Conservation (phyloP, 2,797 vertebrate genomes). For the Dendrocincla fuliginosa region DNA sequence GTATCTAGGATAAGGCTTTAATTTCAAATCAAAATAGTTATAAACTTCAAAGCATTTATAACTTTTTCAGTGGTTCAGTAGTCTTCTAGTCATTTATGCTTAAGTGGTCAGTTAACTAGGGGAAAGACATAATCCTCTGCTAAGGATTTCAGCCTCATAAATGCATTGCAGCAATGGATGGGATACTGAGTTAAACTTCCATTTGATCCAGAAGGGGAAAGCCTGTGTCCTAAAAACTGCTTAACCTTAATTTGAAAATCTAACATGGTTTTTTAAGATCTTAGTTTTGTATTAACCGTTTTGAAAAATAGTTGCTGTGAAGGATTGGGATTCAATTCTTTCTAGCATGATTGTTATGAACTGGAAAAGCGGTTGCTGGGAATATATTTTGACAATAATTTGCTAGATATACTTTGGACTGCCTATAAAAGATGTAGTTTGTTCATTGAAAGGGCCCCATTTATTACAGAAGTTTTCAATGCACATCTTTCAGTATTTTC, state of each 20-base stretch:
- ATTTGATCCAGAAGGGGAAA: background rate
- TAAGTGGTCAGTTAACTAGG: background rate
- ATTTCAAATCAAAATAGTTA: background rate
- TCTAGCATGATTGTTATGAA: background rate
- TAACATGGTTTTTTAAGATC: background rate
- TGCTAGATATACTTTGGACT: background rate
- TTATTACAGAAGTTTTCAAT: constrained; percentile 51
- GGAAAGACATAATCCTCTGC: background rate
- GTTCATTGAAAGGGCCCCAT: background rate
- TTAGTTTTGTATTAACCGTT: background rate
- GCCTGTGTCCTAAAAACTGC: background rate
- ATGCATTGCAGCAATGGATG: background rate
- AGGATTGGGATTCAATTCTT: constrained; percentile 34
- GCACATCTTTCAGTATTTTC: constrained; percentile 34
- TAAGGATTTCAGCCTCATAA: background rate
- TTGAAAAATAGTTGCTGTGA: background rate
- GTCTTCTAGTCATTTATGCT: background rate
- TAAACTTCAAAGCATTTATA: background rate
- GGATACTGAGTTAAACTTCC: background rate
- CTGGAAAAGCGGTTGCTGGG: background rate
- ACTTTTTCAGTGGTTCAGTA: background rate
- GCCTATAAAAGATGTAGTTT: background rate
- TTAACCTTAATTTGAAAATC: background rate
- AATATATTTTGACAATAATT: background rate
- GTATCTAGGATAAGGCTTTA: background rate